Evolutionary conservation across 1,140 invertebrate species (phyloP).

Genomic region (Globodera ellingtonae): DNA sequence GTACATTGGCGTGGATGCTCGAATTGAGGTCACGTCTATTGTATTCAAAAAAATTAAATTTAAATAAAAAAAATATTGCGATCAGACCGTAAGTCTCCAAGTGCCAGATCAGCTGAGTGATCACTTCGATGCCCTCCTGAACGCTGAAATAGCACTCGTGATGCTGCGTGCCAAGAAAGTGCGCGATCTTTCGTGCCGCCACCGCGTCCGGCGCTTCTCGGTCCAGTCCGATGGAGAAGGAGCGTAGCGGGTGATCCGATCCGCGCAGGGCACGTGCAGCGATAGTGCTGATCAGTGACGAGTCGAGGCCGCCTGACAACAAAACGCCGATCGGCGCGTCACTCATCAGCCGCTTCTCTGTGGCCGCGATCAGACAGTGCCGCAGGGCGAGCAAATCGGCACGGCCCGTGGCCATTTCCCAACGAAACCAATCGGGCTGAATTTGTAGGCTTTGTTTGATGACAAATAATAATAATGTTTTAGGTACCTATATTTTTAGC

Average conservation of each 20-base stretch:
- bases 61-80: constrained; percentile 11
- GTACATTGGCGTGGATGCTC: constrained; percentile 64
- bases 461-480: too few species aligned
- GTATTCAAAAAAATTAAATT: neutral
- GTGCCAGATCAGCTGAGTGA: constrained; percentile 61
- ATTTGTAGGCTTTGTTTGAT: neutral
- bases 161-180: constrained; percentile 60
- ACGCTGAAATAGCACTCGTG: constrained; percentile 38
- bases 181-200: constrained; percentile 60
- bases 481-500: too few species aligned
- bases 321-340: constrained; percentile 63
- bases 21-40: constrained; percentile 26
- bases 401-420: constrained; percentile 32
- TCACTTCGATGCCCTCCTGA: constrained; percentile 55
- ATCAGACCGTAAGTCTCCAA: constrained; percentile 64
- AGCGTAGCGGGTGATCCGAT: constrained; percentile 41
- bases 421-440: constrained; percentile 57
- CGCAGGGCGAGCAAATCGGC: constrained; percentile 44
- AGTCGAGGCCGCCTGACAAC: constrained; percentile 63
- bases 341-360: constrained; percentile 62
- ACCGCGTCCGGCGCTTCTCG: constrained; percentile 57
- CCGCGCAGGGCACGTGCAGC: constrained; percentile 55
- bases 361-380: constrained; percentile 53
- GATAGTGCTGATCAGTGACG: constrained; percentile 62
- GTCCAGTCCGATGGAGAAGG: constrained; percentile 63